Evolutionary conservation across 1,140 invertebrate genomes (phyloP).

Genomic region (Anastrepha obliqua): DNA sequence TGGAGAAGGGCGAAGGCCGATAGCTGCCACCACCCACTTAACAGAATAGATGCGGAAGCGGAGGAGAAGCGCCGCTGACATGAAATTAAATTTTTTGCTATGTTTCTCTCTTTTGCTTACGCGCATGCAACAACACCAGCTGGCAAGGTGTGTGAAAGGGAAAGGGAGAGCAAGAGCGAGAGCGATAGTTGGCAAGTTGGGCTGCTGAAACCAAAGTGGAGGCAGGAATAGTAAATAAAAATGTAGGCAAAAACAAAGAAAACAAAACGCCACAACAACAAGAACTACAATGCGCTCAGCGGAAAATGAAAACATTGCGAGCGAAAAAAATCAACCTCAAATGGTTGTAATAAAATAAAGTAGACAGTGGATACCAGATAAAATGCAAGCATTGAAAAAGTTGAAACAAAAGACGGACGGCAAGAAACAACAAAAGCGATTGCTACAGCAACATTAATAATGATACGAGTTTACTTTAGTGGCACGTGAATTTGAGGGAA

Average conservation of each 20-base stretch:
- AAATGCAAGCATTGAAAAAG: constrained; percentile 53
- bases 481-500: not conserved
- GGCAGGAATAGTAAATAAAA: not conserved
- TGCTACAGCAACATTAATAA: not conserved
- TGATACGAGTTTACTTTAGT: not conserved
- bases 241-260: not conserved
- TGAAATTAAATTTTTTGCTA: not conserved
- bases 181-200: not conserved
- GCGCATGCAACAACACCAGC: not conserved
- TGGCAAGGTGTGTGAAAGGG: not conserved
- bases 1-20: not conserved
- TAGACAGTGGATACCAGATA: constrained; percentile 55
- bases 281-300: not conserved
- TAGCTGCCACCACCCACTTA: not conserved
- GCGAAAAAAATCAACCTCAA: constrained; percentile 40
- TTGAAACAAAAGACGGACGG: not conserved
- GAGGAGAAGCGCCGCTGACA: not conserved
- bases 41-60: not conserved
- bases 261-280: not conserved
- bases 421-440: not conserved
- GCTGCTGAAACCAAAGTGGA: not conserved
- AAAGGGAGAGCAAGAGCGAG: not conserved
- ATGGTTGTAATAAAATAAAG: constrained; percentile 73
- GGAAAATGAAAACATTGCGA: constrained; percentile 3
- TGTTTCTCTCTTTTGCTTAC: not conserved